A percentile compares a stretch with the other conserved stretches of the same genome.
phyloP scores from a whole-genome alignment of 2,888 invertebrate species.

The Watsonalla binaria region DNA sequence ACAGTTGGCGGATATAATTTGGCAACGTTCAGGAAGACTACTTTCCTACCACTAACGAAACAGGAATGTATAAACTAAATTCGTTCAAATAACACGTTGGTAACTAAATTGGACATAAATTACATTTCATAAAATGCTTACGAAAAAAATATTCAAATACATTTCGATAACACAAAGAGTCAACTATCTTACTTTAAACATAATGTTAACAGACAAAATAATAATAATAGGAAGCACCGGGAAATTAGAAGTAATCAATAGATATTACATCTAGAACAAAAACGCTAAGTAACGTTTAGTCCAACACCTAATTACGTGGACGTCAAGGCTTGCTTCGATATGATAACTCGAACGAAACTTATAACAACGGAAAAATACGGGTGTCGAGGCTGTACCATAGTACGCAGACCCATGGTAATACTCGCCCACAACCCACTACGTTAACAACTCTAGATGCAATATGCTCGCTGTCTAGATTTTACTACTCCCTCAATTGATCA shows the following conservation, averaged over 20 bases:
- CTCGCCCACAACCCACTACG: not conserved
- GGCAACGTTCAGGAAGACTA: constrained; percentile 79
- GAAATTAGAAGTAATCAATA: constrained; percentile 53
- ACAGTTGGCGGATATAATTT: constrained; percentile 74
- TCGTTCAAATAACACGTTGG: constrained; percentile 73
- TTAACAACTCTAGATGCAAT: not conserved
- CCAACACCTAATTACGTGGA: constrained; percentile 1
- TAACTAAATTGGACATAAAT: constrained; percentile 69
- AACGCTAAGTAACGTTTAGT: constrained; percentile 25
- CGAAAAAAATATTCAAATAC: constrained; percentile 41
- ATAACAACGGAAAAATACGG: not conserved
- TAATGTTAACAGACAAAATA: constrained; percentile 70
- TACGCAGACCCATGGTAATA: no score
- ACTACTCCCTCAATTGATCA: constrained; percentile 10
- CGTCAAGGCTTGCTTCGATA: not conserved
- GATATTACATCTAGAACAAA: constrained; percentile 49
- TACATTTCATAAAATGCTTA: constrained; percentile 32
- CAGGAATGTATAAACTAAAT: constrained; percentile 76
- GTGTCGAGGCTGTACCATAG: not conserved
- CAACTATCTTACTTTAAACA: constrained; percentile 67
- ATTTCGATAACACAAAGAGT: constrained; percentile 49
- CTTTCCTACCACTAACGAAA: constrained; percentile 77
- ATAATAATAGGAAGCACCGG: constrained; percentile 75
- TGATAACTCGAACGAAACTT: not conserved
- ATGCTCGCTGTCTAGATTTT: not conserved